phyloP scores from a whole-genome alignment of 2,113 vertebrate species.

The Psilopogon haemacephalus region DNA sequence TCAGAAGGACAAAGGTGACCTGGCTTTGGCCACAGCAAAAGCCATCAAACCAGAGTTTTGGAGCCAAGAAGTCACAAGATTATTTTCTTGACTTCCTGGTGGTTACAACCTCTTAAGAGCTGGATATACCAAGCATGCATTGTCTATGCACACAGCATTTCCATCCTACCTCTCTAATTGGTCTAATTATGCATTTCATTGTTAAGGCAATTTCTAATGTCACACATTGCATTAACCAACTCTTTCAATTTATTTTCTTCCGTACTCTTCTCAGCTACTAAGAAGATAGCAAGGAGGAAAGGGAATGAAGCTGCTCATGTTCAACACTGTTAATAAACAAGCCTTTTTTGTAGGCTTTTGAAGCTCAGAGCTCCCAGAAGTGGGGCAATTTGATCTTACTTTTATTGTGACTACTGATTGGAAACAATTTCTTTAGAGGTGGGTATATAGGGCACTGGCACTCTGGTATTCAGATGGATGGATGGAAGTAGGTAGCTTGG shows the following conservation, averaged over 20 bases:
- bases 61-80: neutral
- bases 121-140: neutral
- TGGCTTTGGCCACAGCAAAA: neutral
- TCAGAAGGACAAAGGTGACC: neutral
- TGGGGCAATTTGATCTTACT: neutral
- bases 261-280: neutral
- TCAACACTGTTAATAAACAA: neutral
- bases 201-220: conserved; percentile 25
- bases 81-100: neutral
- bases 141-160: neutral
- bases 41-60: neutral
- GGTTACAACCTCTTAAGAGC: neutral
- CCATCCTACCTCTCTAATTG: neutral
- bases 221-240: neutral
- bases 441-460: neutral
- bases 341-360: neutral
- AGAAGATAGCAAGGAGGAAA: neutral
- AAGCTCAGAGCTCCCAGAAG: neutral
- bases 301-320: neutral
- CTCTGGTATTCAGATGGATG: neutral
- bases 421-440: neutral
- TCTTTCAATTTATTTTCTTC: neutral
- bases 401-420: neutral
- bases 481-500: neutral
- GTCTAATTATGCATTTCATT: conserved; percentile 24